Percentiles rank a stretch among this genome's conserved stretches.
Conservation (phyloP, 2,797 vertebrate species). For the Typhlichthys subterraneus region DNA sequence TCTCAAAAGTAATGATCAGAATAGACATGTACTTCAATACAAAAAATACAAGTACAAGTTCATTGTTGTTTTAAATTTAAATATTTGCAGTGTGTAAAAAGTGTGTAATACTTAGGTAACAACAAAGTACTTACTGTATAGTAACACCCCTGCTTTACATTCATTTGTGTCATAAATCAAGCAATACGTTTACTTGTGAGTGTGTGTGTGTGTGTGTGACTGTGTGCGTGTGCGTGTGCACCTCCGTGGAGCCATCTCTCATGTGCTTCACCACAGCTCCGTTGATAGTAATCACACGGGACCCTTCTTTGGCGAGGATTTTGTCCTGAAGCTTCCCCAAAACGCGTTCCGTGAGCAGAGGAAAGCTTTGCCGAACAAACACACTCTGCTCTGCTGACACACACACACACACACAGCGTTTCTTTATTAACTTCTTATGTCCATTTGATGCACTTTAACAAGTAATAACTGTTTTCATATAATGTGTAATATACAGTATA, state of each 20-base stretch:
- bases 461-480: too few species aligned
- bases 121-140: too few species aligned
- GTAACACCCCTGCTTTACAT: not conserved
- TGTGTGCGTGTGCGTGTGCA: conserved; percentile 41
- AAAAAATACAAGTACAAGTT: too few species aligned
- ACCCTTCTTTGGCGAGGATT: conserved; percentile 72
- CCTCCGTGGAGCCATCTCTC: conserved; percentile 87
- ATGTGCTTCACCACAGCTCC: conserved; percentile 87
- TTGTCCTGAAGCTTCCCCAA: conserved; percentile 29
- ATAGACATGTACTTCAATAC: too few species aligned
- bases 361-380: conserved; percentile 85
- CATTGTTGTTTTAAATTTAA: too few species aligned
- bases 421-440: too few species aligned
- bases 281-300: conserved; percentile 82
- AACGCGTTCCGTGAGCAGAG: conserved; percentile 44
- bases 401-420: conserved; percentile 6
- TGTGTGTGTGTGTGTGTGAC: conserved; percentile 1
- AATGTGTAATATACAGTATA: too few species aligned
- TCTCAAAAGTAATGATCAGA: not conserved
- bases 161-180: not conserved
- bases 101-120: too few species aligned
- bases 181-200: conserved; percentile 1
- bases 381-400: conserved; percentile 55
- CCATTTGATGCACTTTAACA: too few species aligned
- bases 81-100: too few species aligned